phyloP scores from a whole-genome alignment of 1,140 invertebrate genomes.

The Platorchestia sp. region DNA sequence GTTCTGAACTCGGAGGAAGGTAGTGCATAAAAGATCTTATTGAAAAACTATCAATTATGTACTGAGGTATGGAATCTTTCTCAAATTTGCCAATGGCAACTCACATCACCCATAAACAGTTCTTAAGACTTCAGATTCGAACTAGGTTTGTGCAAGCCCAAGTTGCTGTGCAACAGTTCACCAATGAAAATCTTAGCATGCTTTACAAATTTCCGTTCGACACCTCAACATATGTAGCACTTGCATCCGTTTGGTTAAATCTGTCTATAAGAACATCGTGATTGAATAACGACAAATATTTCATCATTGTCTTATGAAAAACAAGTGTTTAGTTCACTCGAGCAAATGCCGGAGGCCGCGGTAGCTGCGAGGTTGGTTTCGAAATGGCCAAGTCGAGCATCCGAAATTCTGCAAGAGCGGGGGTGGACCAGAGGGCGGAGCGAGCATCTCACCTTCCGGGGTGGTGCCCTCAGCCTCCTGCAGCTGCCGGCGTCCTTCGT shows the following conservation, averaged over 20 bases:
- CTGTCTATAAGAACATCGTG: neutral
- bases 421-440: neutral
- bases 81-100: neutral
- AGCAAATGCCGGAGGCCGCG: neutral
- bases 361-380: neutral
- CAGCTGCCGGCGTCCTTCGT: neutral
- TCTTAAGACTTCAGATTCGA: neutral
- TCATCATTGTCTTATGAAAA: neutral
- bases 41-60: neutral
- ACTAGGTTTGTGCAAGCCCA: neutral
- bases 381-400: neutral
- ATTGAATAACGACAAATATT: neutral
- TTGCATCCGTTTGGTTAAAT: no score
- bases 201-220: neutral
- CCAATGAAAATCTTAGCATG: neutral
- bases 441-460: neutral
- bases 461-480: neutral
- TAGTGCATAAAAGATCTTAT: neutral
- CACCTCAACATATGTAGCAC: neutral
- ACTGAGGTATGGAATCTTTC: neutral
- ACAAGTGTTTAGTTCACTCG: neutral
- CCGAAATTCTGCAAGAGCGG: neutral
- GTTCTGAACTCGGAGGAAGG: neutral
- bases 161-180: neutral
- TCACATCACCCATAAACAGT: neutral